Evolutionary conservation across 1,140 invertebrate species (phyloP), one percentile per base, ranked within the genome.

Genomic region (Drosophila ogumai): DNA sequence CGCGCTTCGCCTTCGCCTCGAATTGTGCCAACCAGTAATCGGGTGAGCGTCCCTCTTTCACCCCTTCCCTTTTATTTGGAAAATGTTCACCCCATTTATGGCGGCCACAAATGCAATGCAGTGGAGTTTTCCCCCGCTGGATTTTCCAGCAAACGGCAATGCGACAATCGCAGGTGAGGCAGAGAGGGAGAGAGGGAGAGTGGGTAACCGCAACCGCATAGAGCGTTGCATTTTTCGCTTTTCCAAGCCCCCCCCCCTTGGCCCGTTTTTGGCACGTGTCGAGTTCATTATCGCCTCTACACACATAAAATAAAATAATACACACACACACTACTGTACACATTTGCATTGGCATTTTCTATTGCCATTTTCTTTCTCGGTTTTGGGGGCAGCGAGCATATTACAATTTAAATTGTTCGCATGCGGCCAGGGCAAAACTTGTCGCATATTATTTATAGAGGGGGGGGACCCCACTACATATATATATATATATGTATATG

Each of bases 381-480:
- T 71, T 50, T 73, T 71, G 58, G 55, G 52, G 64, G 63, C 64
- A 77, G 58, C 50, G 49, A 55, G 63, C 56, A 73, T 71, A 88
- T 82, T 76, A 80, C 76, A 79, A 87, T 87, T 87, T 87, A 87
- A 82, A 87, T 87, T 76, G 80, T 88, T 88, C 65, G 82, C 82
- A 85, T 86, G 73, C 82, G 63, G 66, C 44, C 74, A 46, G 40
- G 52, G 44, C 40, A 69, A 79, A 86, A 78, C 68, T 75, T 88
- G 84, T 87, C 84, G 80, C 84, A 80, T 80, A 87, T 88, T 87
- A 88, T 87, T 87, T 87, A 87, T 84, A 67, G 57, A 56, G 32
- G 32, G n/a, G n/a, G n/a, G n/a, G n/a, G n/a, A n/a, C n/a, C n/a
- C n/a, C n/a, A n/a, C n/a, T n/a, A n/a, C n/a, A 41, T 17, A 10